Evolutionary conservation across 1,140 invertebrate species (phyloP).

Genomic region (Alviniconcha marisindica): DNA sequence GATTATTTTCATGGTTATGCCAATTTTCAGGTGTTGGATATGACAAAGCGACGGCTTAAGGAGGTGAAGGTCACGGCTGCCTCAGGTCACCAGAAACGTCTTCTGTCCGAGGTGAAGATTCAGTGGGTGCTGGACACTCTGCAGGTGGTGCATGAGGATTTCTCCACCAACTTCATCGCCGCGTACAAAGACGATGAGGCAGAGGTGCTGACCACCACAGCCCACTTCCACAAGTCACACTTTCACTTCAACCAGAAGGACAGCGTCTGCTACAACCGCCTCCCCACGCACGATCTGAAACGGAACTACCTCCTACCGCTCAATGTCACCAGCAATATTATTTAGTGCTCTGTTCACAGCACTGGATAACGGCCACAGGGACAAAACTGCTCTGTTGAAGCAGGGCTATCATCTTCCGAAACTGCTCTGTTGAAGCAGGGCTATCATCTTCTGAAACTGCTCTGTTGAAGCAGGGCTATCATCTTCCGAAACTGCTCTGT

Average conservation of each 20-base stretch:
- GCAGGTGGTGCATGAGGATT: slow-evolving; percentile 64
- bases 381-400: too few species aligned
- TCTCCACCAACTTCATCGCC: slow-evolving; percentile 71
- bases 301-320: slow-evolving; percentile 69
- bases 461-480: too few species aligned
- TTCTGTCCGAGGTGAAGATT: slow-evolving; percentile 71
- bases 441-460: too few species aligned
- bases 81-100: slow-evolving; percentile 56
- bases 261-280: slow-evolving; percentile 68
- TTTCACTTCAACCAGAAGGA: slow-evolving; percentile 71
- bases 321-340: slow-evolving; percentile 50
- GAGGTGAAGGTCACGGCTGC: slow-evolving; percentile 65
- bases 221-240: slow-evolving; percentile 72
- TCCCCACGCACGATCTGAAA: slow-evolving; percentile 64
- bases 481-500: too few species aligned
- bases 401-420: too few species aligned
- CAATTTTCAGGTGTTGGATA: slow-evolving; percentile 56
- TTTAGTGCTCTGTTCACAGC: neutral
- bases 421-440: too few species aligned
- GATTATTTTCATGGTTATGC: too few species aligned
- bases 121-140: slow-evolving; percentile 67
- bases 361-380: too few species aligned
- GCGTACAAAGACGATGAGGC: slow-evolving; percentile 69
- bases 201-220: slow-evolving; percentile 71
- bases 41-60: slow-evolving; percentile 64